phyloP scores from a whole-genome alignment of 1,140 invertebrate genomes.

The Protaetia brevitarsis region DNA sequence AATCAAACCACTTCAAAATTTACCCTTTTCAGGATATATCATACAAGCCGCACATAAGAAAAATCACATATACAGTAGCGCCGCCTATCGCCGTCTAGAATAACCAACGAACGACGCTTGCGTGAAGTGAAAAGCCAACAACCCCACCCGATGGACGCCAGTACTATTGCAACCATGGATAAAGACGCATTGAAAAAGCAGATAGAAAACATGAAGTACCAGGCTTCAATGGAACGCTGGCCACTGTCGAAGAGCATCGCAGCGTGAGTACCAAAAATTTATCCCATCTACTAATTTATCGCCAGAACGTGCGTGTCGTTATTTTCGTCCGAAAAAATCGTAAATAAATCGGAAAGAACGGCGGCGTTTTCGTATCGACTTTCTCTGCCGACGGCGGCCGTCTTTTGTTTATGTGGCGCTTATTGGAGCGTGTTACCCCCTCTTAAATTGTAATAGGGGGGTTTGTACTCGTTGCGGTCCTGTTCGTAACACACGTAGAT shows the following conservation, averaged over 20 bases:
- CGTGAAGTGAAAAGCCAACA: slow-evolving; percentile 39
- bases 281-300: background rate
- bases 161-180: slow-evolving; percentile 90
- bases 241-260: slow-evolving; percentile 89
- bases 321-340: background rate
- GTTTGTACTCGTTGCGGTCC: background rate
- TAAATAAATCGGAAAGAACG: no score
- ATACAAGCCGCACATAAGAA: background rate
- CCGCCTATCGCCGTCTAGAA: background rate
- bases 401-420: slow-evolving; percentile 11
- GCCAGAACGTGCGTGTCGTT: no score
- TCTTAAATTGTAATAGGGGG: background rate
- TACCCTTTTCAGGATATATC: no score
- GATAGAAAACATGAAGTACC: slow-evolving; percentile 96
- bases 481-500: no score
- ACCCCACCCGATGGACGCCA: slow-evolving; percentile 56
- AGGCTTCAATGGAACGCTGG: slow-evolving; percentile 93
- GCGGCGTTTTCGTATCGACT: slow-evolving; percentile 6
- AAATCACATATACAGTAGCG: background rate
- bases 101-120: slow-evolving; percentile 37
- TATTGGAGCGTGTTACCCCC: background rate
- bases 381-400: slow-evolving; percentile 2
- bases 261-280: slow-evolving; percentile 73
- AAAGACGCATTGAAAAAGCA: slow-evolving; percentile 95
- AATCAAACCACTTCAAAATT: background rate